Conservation (phyloP, 23 tunicate species). For the Halocynthia roretzi region DNA sequence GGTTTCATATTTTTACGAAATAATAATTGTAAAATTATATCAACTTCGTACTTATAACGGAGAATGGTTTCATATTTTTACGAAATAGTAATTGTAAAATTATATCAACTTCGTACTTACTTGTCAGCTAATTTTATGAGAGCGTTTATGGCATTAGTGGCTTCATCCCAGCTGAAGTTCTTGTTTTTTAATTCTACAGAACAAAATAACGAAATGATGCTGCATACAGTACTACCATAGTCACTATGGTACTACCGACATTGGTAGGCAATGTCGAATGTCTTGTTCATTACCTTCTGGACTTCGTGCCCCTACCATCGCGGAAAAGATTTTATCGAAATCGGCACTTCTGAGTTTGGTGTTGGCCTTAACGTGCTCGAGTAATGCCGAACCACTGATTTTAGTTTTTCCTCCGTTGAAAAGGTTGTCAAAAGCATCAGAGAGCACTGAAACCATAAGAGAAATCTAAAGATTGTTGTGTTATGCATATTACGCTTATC, state of each 20-base stretch:
- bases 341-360: conserved; percentile 2
- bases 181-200: conserved; percentile 1
- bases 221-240: background rate
- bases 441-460: background rate
- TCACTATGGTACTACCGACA: background rate
- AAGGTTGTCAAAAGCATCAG: conserved; percentile 11
- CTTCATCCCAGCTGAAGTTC: conserved; percentile 7
- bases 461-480: background rate
- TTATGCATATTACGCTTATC: background rate
- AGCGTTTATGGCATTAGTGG: conserved; percentile 15
- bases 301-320: background rate
- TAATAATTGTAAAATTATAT: too few relatives aligned
- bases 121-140: conserved; percentile 11
- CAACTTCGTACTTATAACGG: background rate
- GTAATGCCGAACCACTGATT: background rate
- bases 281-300: conserved; percentile 10
- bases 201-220: background rate
- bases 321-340: conserved; percentile 11
- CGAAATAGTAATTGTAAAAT: too few relatives aligned
- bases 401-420: conserved; percentile 3
- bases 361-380: background rate
- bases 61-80: too few relatives aligned
- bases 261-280: background rate
- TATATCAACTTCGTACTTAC: background rate
- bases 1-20: too few relatives aligned